Evolutionary conservation across 1,140 invertebrate species (phyloP).

Genomic region (Penaeus indicus): DNA sequence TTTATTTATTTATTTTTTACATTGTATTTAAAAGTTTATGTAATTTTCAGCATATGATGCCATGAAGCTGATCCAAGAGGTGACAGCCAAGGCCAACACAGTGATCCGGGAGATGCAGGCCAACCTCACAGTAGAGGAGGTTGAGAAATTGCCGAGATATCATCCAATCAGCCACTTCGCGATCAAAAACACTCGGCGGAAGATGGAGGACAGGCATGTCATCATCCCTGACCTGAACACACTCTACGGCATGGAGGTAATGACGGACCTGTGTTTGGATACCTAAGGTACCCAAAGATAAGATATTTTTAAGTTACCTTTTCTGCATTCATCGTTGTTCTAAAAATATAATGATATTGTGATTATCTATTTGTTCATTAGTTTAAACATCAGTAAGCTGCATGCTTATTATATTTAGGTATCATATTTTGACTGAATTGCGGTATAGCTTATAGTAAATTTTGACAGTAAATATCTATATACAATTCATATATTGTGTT

Average conservation of each 20-base stretch:
- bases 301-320: too few species aligned
- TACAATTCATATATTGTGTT: too few species aligned
- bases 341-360: too few species aligned
- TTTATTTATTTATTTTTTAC: neutral
- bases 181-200: slow-evolving; percentile 84
- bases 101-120: slow-evolving; percentile 70
- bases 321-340: too few species aligned
- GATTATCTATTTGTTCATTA: too few species aligned
- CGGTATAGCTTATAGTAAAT: too few species aligned
- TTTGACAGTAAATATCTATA: too few species aligned
- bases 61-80: slow-evolving; percentile 80
- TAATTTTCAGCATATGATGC: slow-evolving; percentile 78
- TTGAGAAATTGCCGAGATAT: slow-evolving; percentile 65
- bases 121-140: slow-evolving; percentile 71
- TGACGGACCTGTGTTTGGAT: neutral
- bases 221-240: slow-evolving; percentile 76
- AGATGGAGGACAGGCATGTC: slow-evolving; percentile 90
- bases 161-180: slow-evolving; percentile 74
- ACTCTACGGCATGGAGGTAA: slow-evolving; percentile 68
- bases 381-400: too few species aligned
- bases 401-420: too few species aligned
- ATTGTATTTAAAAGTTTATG: neutral
- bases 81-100: slow-evolving; percentile 79
- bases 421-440: too few species aligned
- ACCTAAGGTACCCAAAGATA: too few species aligned